Base-by-base conservation (phyloP, 2,888 invertebrate species). In the Leptinotarsa tumamoca region DNA sequence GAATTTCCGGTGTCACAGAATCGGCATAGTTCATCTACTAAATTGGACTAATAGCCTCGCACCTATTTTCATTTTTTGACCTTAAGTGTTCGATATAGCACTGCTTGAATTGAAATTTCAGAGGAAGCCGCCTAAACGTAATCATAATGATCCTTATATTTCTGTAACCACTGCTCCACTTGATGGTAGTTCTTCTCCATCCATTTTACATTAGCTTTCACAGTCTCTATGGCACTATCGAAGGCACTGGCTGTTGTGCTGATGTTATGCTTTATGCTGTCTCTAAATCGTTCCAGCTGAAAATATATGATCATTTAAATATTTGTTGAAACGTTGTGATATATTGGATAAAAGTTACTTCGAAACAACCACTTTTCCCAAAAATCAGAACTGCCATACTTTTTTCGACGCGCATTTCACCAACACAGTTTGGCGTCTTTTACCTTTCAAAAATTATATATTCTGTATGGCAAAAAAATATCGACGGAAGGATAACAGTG, bases 131-230 rank as follows among this genome's bases (percentile, higher is more conserved):
- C 4, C n/a, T 69, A 52, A 7, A 73, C 43, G 33, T 67, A 76
- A 18, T 76, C 66, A 54, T 80, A 87, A 71, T 84, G 82, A 50
- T 84, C 79, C 63, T 83, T 82, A 69, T 87, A 83, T 52, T 82
- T 83, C n/a, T 77, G 79, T 23, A 89, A 79, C 87, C 87, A 88
- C 50, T 85, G 82, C 71, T 87, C 86, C 13, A 89, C 84, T 33
- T 86, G 84, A 51, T 83, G 77, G 79, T 90, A 91, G 84, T 91
- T 91, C 49, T 88, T 88, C 68, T 89, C 85, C 90, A 91, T 91
- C 92, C 92, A 92, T 69, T 88, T 86, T 7, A 92, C 89, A 83
- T 92, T 92, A 23, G 88, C 87, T 78, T 88, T 86, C 0, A 90
- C 90, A 70, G 85, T 88, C 84, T 92, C 92, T 51, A 91, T 89